Evolutionary conservation across 2,888 invertebrate genomes (phyloP), one percentile per base, ranked within the genome.

Genomic region (Caenorhabditis plicata): DNA sequence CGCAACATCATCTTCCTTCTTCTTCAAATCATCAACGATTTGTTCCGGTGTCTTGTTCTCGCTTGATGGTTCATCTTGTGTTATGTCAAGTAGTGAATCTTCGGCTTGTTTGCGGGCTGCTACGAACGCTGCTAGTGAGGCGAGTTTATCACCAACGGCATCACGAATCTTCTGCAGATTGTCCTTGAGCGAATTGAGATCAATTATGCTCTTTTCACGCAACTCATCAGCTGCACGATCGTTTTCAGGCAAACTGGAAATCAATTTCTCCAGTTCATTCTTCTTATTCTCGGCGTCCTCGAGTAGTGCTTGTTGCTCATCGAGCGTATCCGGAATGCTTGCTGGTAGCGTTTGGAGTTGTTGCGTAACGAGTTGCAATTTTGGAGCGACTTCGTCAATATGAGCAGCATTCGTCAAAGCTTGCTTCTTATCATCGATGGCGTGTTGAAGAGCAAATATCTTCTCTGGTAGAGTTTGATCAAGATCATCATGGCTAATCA

Each of bases 121-220:
- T 31, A 61, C 65, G 61, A 68, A 68, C 23, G 67, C 62, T 23
- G 68, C 71, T 42, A 68, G 64, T 45, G 71, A 67, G 35, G 68
- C 68, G 31, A 68, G 43, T 36, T 68, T 68, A 56, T 71, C 68
- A 29, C 68, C 71, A 50, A 71, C 62, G 23, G 62, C 62, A 38
- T 52, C 55, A 35, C 61, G 63, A 26, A 70, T 56, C 43, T 55
- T 47, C 42, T 60, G 61, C 44, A 68, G 49, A 23, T 64, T 51
- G 42, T 68, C 65, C 46, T 71, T 65, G 43, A 71, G 55, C 40
- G 52, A 47, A 9, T 68, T 66, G 39, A 68, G 52, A 60, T 65
- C 71, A 64, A 66, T 66, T 42, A 55, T 51, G 38, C 63, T 65
- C 61, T 61, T 64, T 44, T 61, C 49, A 23, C 63, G 55, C 38